phyloP scores from a whole-genome alignment of 2,888 invertebrate species.

The Volucella inflata region DNA sequence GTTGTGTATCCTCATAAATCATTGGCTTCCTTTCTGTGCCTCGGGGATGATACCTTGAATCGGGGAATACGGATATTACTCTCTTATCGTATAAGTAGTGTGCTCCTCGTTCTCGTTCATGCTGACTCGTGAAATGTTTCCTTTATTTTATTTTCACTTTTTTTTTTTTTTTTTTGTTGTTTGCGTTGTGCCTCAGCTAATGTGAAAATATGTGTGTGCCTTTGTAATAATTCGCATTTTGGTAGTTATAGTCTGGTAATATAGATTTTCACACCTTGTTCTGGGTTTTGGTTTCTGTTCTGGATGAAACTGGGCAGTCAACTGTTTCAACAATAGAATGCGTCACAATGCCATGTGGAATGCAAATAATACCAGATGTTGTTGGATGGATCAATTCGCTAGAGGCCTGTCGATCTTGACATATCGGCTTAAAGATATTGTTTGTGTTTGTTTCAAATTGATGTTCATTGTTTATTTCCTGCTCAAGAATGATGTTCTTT shows the following conservation, averaged over 20 bases:
- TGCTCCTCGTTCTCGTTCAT: too few relatives aligned
- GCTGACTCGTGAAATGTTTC: conserved; percentile 52
- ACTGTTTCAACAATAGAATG: conserved; percentile 66
- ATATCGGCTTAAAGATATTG: conserved; percentile 21
- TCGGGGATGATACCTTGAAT: conserved; percentile 60
- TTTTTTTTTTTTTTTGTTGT: conserved; percentile 47
- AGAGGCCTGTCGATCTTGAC: conserved; percentile 49
- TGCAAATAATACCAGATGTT: conserved; percentile 75
- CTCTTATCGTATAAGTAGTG: too few relatives aligned
- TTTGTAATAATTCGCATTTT: conserved; percentile 75
- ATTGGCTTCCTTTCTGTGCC: conserved; percentile 69
- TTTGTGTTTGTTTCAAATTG: conserved; percentile 56
- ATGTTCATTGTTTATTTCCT: conserved; percentile 53
- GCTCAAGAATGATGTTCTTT: too few relatives aligned
- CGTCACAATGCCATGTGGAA: conserved; percentile 64
- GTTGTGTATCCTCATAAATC: conserved; percentile 76
- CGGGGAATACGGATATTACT: conserved; percentile 15
- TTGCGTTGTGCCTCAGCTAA: conserved; percentile 71
- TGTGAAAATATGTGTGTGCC: conserved; percentile 73
- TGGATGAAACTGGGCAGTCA: conserved; percentile 67
- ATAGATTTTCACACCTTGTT: conserved; percentile 75
- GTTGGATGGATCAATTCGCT: conserved; percentile 71
- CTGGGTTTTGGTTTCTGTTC: conserved; percentile 45
- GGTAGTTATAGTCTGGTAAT: conserved; percentile 71
- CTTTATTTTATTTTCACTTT: conserved; percentile 15